phyloP scores from a whole-genome alignment of 2,888 invertebrate species.

The Pseudanteris insignis region DNA sequence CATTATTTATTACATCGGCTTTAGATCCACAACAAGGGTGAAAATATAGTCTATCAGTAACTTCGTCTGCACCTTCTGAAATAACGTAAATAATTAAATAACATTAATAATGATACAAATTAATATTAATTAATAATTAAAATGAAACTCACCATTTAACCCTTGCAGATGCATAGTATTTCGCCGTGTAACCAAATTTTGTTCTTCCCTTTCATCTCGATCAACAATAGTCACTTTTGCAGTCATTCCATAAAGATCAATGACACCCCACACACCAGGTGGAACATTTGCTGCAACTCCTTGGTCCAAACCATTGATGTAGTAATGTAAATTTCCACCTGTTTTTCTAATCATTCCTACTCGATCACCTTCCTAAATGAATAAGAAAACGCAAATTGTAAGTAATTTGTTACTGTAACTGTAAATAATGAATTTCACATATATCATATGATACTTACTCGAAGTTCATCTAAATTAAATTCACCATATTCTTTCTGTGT shows the following conservation, averaged over 20 bases:
- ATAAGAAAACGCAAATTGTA: background rate
- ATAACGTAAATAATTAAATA: constrained; percentile 2
- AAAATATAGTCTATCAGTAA: constrained; percentile 80
- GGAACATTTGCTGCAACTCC: constrained; percentile 89
- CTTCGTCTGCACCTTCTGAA: constrained; percentile 59
- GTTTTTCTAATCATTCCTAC: constrained; percentile 90
- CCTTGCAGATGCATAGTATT: constrained; percentile 71
- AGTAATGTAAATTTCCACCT: constrained; percentile 88
- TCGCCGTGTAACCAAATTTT: constrained; percentile 77
- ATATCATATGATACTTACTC: constrained; percentile 68
- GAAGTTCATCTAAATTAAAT: constrained; percentile 91
- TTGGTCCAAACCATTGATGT: constrained; percentile 92
- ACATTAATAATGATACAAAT: background rate
- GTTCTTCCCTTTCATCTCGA: constrained; percentile 80
- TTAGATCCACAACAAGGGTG: constrained; percentile 92
- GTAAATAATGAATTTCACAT: too few species aligned
- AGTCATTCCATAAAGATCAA: constrained; percentile 95
- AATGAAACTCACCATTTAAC: constrained; percentile 55
- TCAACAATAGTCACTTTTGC: constrained; percentile 89
- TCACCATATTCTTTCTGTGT: constrained; percentile 91
- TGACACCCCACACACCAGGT: constrained; percentile 88
- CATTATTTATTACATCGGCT: constrained; percentile 90
- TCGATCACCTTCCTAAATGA: constrained; percentile 81
- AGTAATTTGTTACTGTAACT: too few species aligned
- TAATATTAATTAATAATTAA: background rate